Evolutionary conservation across 2,797 vertebrate genomes (phyloP).

Genomic region (Myiotriccus ornatus): DNA sequence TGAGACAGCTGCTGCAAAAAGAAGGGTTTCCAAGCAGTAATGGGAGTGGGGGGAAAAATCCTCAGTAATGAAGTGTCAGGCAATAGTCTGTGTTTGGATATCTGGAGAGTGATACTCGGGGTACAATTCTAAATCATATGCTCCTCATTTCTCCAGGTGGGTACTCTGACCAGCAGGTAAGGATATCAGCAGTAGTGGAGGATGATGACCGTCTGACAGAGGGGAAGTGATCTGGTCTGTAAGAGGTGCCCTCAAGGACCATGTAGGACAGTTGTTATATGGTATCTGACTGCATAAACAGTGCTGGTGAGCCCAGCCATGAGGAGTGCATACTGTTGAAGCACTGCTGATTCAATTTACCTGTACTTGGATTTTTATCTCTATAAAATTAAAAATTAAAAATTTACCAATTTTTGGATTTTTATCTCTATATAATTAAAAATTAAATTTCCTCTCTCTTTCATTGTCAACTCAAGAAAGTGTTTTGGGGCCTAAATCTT

Average conservation of each 20-base stretch:
- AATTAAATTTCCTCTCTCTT: neutral
- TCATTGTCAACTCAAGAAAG: neutral
- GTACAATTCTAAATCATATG: neutral
- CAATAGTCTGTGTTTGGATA: constrained; percentile 24
- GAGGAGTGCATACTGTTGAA: neutral
- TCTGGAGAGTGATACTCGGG: constrained; percentile 47
- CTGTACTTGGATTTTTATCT: neutral
- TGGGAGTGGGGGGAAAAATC: neutral
- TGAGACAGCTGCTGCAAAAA: neutral
- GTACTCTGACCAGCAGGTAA: neutral
- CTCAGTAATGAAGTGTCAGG: neutral
- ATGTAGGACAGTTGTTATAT: accelerated
- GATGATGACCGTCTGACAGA: neutral
- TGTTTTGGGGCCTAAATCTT: neutral
- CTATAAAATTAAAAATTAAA: neutral
- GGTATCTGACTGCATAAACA: neutral
- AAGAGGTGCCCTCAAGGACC: neutral
- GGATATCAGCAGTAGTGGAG: neutral
- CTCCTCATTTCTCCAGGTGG: neutral
- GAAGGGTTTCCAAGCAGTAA: neutral
- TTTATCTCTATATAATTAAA: neutral
- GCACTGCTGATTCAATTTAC: neutral
- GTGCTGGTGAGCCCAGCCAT: neutral
- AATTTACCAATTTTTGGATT: too few relatives aligned
- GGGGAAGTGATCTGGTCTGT: neutral